phyloP scores from a whole-genome alignment of 1,140 invertebrate species.

The Planococcus citri region DNA sequence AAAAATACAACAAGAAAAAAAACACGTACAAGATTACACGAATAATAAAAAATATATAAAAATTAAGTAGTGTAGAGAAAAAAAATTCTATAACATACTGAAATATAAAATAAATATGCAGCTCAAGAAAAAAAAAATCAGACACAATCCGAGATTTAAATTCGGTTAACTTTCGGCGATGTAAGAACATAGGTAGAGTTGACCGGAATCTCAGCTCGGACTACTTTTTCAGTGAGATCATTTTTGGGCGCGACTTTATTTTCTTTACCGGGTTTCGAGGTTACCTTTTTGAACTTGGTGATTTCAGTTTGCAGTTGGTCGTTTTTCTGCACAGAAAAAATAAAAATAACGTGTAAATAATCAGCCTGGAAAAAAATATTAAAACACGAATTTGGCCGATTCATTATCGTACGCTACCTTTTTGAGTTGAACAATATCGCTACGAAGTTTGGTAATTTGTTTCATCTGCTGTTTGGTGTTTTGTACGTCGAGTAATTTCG shows the following conservation, averaged over 20 bases:
- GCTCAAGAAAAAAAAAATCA: too few relatives aligned
- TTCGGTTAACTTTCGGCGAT: slow-evolving; percentile 11
- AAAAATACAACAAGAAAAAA: too few relatives aligned
- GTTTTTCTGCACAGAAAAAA: neutral
- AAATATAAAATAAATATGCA: too few relatives aligned
- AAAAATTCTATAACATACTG: too few relatives aligned
- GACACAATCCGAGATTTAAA: neutral
- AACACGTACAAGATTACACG: too few relatives aligned
- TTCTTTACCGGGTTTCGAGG: neutral
- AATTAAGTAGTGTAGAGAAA: too few relatives aligned
- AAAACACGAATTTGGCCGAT: neutral
- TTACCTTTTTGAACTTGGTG: neutral
- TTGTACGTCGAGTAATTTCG: slow-evolving; percentile 9
- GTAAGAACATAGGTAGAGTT: neutral
- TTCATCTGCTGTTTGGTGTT: slow-evolving; percentile 1
- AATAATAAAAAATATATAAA: too few relatives aligned
- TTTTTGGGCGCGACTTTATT: neutral
- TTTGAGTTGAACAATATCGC: neutral
- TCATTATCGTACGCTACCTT: neutral
- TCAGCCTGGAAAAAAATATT: neutral
- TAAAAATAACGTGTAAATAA: neutral
- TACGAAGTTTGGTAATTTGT: slow-evolving; percentile 7
- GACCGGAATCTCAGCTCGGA: neutral
- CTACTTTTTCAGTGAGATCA: neutral
- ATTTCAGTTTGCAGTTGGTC: neutral